Evolutionary conservation across 1,140 invertebrate species (phyloP), one percentile per base, ranked within the genome.

Genomic region (Manduca sexta): DNA sequence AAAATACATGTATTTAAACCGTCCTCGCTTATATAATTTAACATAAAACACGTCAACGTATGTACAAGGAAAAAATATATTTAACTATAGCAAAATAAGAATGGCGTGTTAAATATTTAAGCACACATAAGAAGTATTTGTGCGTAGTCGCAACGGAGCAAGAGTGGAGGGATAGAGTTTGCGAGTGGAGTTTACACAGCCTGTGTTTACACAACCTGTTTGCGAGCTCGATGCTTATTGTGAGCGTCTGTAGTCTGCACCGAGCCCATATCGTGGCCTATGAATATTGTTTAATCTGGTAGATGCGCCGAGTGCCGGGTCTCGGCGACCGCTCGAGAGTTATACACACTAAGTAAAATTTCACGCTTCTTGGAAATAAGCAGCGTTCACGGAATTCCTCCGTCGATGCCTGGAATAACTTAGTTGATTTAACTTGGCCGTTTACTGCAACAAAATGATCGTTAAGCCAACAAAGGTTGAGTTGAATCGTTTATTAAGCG

Each of bases 181-280:
- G 62, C 53, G 42, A 67, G 67, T 75, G 51, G 42, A 67, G 67
- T 75, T 69, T 73, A 58, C 67, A 55, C 64, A 64, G 69, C 30
- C 50, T 50, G 48, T 75, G 64, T 76, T 79, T 76, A 57, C 66
- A 37, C 59, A 64, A 60, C 40, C 53, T 79, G 75, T 76, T 74
- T 73, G 64, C 60, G 41, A 52, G 54, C 42, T 51, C 62, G 35
- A 58, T 64, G 72, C 70, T 74, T 69, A 74, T 73, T 73, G 67
- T 73, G 57, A 53, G 49, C 60, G 46, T 31, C 31, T 45, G n/a
- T n/a, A 5, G 7, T 35, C 41, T 58, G 55, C 26, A 54, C 56
- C 55, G 52, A 35, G 45, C 40, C 45, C 56, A 21, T 39, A 40
- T 34, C 45, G 35, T 29, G 46, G 46, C 47, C 45, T 43, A 45